Evolutionary conservation across 1,140 invertebrate genomes (phyloP).

Genomic region (Cydia strobilella): DNA sequence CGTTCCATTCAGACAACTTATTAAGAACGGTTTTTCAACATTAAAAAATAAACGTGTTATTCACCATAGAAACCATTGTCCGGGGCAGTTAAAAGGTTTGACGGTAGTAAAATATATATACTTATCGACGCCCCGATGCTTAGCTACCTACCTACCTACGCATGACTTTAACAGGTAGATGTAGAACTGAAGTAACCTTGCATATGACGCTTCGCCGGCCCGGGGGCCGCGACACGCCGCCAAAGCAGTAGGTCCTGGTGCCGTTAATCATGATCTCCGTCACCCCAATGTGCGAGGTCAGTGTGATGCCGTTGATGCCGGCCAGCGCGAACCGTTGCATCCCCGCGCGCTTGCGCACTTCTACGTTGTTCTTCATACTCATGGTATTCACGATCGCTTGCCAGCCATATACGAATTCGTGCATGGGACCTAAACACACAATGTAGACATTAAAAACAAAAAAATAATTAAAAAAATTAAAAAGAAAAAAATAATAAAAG

Average conservation of each 20-base stretch:
- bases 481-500: no score
- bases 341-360: slow-evolving; percentile 71
- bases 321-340: slow-evolving; percentile 69
- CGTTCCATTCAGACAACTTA: no score
- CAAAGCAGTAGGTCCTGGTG: slow-evolving; percentile 70
- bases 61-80: no score
- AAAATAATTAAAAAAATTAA: no score
- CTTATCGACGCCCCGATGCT: no score
- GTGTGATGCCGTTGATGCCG: slow-evolving; percentile 71
- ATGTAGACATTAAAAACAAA: background rate
- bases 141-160: no score
- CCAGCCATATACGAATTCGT: slow-evolving; percentile 74
- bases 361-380: slow-evolving; percentile 76
- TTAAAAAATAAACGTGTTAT: no score
- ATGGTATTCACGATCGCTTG: slow-evolving; percentile 74
- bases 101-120: no score
- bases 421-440: slow-evolving; percentile 61
- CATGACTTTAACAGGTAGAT: background rate
- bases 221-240: slow-evolving; percentile 65
- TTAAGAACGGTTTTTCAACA: no score
- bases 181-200: slow-evolving; percentile 47
- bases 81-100: no score
- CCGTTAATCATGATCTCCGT: slow-evolving; percentile 77
- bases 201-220: slow-evolving; percentile 69
- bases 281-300: slow-evolving; percentile 67